Conservation (phyloP, 2,797 vertebrate species). For the Oreochromis grahami region DNA sequence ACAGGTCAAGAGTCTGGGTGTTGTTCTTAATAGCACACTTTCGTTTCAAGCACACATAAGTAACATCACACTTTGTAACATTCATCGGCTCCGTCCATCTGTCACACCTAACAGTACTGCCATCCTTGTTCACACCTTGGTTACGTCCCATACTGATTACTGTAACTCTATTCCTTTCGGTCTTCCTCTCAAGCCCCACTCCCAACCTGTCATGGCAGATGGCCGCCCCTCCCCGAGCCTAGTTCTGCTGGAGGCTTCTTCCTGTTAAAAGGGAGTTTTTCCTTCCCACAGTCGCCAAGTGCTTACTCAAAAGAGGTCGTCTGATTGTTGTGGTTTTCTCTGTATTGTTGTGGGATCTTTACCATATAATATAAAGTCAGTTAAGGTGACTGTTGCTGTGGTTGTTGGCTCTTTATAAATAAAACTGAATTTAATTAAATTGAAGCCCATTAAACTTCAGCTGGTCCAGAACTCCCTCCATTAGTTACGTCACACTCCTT, state of each 20-base stretch:
- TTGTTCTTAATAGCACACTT: neutral
- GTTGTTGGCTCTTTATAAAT: neutral
- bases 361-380: neutral
- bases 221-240: rapidly evolving
- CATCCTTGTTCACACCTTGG: neutral
- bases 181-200: neutral
- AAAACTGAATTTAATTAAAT: rapidly evolving
- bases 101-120: neutral
- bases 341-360: neutral
- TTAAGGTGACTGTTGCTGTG: neutral
- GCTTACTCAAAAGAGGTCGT: rapidly evolving
- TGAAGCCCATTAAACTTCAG: neutral
- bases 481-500: neutral
- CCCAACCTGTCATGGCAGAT: neutral
- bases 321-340: neutral
- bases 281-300: neutral
- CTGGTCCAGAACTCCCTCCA: neutral
- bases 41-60: neutral
- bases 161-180: neutral
- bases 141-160: neutral
- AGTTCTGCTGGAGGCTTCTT: neutral
- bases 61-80: neutral
- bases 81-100: neutral
- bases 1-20: neutral
- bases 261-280: neutral